These are phyloP conservation scores for Kryptolebias ocellatus DNA, from an alignment of 2,797 vertebrate genomes.

Conservation along the genomic window DNA sequence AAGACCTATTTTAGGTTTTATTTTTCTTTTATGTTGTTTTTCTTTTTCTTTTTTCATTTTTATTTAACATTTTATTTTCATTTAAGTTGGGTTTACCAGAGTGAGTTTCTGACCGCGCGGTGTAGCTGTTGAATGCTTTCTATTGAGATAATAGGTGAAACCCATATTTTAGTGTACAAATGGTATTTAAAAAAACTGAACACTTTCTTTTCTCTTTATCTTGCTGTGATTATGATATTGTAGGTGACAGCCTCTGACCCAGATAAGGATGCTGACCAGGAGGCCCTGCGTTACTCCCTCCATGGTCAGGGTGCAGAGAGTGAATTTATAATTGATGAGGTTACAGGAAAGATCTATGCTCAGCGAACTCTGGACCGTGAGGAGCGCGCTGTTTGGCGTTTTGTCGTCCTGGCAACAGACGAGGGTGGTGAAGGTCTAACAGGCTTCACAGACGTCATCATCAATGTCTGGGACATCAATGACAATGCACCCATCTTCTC, in stretches of 20 bases:
- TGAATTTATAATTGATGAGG: constrained; percentile 90
- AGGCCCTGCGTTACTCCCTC: constrained; percentile 88
- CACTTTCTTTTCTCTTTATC: too few relatives aligned
- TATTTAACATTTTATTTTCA: too few relatives aligned
- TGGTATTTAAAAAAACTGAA: too few relatives aligned
- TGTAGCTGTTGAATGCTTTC: too few relatives aligned
- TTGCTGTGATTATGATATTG: constrained; percentile 42
- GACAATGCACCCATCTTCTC: constrained; percentile 88
- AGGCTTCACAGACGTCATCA: constrained; percentile 92
- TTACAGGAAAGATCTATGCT: constrained; percentile 88
- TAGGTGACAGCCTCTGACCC: constrained; percentile 91
- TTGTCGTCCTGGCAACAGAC: constrained; percentile 90
- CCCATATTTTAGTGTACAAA: too few relatives aligned
- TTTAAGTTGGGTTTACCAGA: too few relatives aligned
- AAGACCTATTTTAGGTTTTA: too few relatives aligned
- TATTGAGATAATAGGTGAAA: too few relatives aligned
- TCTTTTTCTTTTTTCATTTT: too few relatives aligned
- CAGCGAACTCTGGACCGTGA: constrained; percentile 88
- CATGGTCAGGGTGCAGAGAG: constrained; percentile 89
- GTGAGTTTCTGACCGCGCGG: too few relatives aligned
- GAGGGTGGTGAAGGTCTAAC: constrained; percentile 91
- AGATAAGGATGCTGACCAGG: constrained; percentile 86
- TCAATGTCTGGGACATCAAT: constrained; percentile 92
- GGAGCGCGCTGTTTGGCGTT: constrained; percentile 88
- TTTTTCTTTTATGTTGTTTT: too few relatives aligned